Base-by-base conservation (phyloP, 2,797 vertebrate species). In the Geotrypetes seraphini region DNA sequence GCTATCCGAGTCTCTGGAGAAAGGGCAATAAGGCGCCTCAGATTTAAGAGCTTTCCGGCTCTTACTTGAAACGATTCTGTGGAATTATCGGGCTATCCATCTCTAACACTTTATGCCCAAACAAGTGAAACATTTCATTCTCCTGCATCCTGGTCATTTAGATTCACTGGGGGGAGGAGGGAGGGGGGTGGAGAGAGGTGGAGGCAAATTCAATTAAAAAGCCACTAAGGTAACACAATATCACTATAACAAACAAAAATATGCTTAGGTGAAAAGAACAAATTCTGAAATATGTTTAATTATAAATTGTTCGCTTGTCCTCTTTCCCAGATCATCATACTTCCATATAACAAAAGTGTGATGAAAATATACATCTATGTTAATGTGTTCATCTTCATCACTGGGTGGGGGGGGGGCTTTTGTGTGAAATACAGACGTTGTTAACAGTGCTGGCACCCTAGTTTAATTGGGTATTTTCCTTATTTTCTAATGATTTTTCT, bases 1-100 rank as follows among this genome's bases (percentile, higher is more conserved):
- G 71, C 62, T 66, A 49, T 53, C 47, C 2, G 31, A 48, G 49
- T 25, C 64, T 60, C 62, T 39, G 56, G 59, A 66, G 39, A 39
- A 63, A 63, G 57, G 38, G 25, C 21, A 50, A 44, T 33, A 24
- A 18, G 37, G 10, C 6, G 55, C 53, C 25, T 45, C 30, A 25
- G 32, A 53, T 49, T 41, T 49, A 50, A 41, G 43, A 57, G 57
- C 34, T 66, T 36, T 30, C 16, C 13, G 31, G 40, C 26, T 50
- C 33, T 19, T 37, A 5, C 60, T 47, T 14, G 43, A 39, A 48
- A 48, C 0, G 4, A 38, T 25, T 22, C 11, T 3, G 24, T 33
- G 42, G 36, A 51, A 55, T 48, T 16, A 35, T 22, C 25, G 4
- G 43, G 57, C 35, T 31, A 11, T 30, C 50, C 39, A 20, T 50